phyloP scores from a whole-genome alignment of 2,113 vertebrate genomes.

The Brachyhypopomus occidentalis region DNA sequence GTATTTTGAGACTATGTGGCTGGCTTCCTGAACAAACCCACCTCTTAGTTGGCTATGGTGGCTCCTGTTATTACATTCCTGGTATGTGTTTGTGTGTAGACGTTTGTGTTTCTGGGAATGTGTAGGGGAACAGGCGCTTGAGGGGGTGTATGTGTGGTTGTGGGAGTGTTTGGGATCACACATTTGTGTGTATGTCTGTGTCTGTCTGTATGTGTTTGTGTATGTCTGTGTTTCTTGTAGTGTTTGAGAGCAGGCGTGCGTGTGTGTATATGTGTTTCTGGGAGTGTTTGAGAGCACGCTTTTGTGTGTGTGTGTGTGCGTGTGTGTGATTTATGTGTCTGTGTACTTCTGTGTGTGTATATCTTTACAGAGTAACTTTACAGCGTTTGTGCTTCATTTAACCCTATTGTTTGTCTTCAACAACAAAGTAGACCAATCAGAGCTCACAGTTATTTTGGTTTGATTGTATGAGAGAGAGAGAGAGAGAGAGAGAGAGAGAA shows the following conservation, averaged over 20 bases:
- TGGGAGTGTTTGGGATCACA: background rate
- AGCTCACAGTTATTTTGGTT: no score
- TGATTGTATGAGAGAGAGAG: background rate
- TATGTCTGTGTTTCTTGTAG: no score
- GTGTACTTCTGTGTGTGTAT: constrained; percentile 15
- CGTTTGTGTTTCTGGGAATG: background rate
- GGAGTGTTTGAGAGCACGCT: background rate
- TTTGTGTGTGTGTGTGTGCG: background rate
- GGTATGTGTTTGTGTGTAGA: constrained; percentile 7
- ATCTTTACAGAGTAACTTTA: constrained; percentile 6
- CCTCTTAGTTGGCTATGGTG: background rate
- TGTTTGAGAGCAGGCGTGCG: background rate
- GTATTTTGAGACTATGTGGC: constrained; percentile 45
- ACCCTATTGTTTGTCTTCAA: constrained; percentile 1
- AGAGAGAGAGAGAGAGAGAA: background rate
- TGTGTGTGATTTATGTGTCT: background rate
- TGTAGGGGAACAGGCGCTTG: background rate
- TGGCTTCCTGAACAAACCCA: constrained; percentile 47
- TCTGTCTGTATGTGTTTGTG: background rate
- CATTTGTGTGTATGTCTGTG: constrained; percentile 1
- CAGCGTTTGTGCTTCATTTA: constrained; percentile 18
- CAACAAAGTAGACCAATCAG: background rate
- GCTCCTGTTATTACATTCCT: constrained; percentile 21
- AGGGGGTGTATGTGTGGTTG: background rate
- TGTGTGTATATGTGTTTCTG: background rate